Evolutionary conservation across 2,888 invertebrate species (phyloP), one percentile per base, ranked within the genome.

Genomic region (Apotomis betuletana): DNA sequence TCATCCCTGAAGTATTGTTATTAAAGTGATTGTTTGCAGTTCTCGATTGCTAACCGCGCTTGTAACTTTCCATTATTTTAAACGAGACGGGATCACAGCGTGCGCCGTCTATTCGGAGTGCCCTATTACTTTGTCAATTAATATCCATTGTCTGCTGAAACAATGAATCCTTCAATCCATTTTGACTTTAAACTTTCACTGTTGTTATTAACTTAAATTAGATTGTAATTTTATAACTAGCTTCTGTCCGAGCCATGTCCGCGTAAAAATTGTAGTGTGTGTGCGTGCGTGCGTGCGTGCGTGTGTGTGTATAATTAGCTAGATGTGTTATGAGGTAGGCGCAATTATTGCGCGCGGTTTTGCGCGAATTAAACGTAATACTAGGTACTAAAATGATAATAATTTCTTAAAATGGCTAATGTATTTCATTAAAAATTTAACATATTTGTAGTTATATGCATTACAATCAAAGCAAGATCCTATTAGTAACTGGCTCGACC

Each of bases 31-130:
- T 62, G 69, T 57, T 55, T 49, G 54, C 67, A 13, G 57, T 36
- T 12, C 57, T 13, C 51, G 15, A 62, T 67, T 62, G 36, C 55
- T 54, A 58, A 51, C 62, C 57, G 57, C 51, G 67, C 71, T 67
- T 67, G 62, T 71, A 71, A 71, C 44, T 67, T 67, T 62, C 62
- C 57, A 67, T 71, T 71, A 71, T 58, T 67, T 51, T 57, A 59
- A 70, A 67, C 57, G 62, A 51, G 51, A 67, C 71, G 59, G 41
- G 41, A 36, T 36, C 12, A n/a, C 70, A 41, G n/a, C 65, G 70
- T 61, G 67, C 38, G 12, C 58, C 58, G 52, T 58, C 41, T 44
- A 55, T 55, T 13, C 13, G 46, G 13, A 71, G 61, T 57, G 55
- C 51, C 65, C 57, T 58, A 4, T 67, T 71, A 62, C 67, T 67